Conservation (phyloP, 2,888 invertebrate species). For the Hirtodrosophila alboralis region DNA sequence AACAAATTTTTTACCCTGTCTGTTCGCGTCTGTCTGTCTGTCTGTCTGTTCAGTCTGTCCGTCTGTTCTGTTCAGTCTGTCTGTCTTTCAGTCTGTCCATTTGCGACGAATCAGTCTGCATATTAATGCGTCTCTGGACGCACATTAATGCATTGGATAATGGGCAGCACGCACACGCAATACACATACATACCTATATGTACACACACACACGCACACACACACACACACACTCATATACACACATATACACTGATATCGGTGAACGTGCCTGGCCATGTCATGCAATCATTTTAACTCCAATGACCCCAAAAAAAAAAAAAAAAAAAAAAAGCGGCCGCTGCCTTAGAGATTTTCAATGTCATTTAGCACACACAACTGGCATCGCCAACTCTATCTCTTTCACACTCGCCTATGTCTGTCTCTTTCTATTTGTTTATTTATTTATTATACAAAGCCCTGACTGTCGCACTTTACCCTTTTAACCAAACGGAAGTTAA, state of each 20-base stretch:
- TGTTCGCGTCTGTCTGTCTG: conserved; percentile 5
- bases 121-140: conserved; percentile 75
- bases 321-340: background rate
- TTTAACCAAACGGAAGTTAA: conserved; percentile 13
- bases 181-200: conserved; percentile 3
- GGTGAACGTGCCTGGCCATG: conserved; percentile 49
- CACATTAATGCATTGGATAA: conserved; percentile 78
- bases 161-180: conserved; percentile 38
- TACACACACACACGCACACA: conserved; percentile 1
- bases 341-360: conserved; percentile 59
- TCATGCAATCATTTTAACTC: conserved; percentile 68
- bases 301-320: conserved; percentile 64
- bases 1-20: conserved; percentile 9
- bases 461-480: background rate
- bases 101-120: conserved; percentile 51
- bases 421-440: background rate
- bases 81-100: conserved; percentile 15
- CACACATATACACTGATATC: conserved; percentile 4
- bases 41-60: background rate
- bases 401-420: too few relatives aligned
- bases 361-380: conserved; percentile 50
- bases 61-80: background rate
- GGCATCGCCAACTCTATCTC: too few relatives aligned
- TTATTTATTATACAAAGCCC: conserved; percentile 6
- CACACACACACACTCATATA: conserved; percentile 6